Base-by-base conservation (phyloP, 2,113 vertebrate species). In the Anguilla rostrata region DNA sequence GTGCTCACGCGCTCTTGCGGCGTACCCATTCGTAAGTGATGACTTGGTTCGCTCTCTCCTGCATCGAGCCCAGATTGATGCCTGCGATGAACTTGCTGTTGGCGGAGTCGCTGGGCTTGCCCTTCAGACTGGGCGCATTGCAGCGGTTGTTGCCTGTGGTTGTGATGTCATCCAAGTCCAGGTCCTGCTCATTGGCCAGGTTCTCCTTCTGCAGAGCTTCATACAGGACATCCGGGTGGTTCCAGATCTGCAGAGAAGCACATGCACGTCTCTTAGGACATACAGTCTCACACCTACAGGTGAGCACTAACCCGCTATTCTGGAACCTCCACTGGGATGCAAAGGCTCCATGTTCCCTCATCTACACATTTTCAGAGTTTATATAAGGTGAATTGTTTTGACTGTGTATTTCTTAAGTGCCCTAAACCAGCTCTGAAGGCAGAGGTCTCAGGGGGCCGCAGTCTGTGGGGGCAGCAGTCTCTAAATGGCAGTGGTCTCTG, bases 21-120 rank as follows among this genome's bases (percentile, higher is more conserved):
- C 97, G 91, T 94, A 99, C 98, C 98, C 98, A 99, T 93, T 99
- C 98, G 0, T 99, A 99, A 0, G 98, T 99, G 89, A 99, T 96
- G 9, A 99, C 98, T 91, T 98, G 98, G 94, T 98, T 99, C 94
- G 98, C 97, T 93, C 94, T 94, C 87, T 99, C 98, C 90, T 99
- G 98, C 80, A 97, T 96, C 71, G 96, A 94, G 88, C 96, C 97
- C 88, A 99, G 95, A 79, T 94, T 92, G 41, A 97, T 95, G 0
- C 96, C 93, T 84, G 95, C 94, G 81, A 96, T 92, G 86, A 95
- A 96, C 92, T 97, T 99, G 96, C 96, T 98, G 78, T 98, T 97
- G 85, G 96, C 95, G 0, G 97, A 92, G 84, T 98, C 95, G 5
- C 95, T 89, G 26, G 93, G 93, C 95, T 99, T 99, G 90, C 92